These are phyloP conservation scores for Pungitius pungitius DNA, from an alignment of 2,113 vertebrate genomes.

Conservation along the genomic window DNA sequence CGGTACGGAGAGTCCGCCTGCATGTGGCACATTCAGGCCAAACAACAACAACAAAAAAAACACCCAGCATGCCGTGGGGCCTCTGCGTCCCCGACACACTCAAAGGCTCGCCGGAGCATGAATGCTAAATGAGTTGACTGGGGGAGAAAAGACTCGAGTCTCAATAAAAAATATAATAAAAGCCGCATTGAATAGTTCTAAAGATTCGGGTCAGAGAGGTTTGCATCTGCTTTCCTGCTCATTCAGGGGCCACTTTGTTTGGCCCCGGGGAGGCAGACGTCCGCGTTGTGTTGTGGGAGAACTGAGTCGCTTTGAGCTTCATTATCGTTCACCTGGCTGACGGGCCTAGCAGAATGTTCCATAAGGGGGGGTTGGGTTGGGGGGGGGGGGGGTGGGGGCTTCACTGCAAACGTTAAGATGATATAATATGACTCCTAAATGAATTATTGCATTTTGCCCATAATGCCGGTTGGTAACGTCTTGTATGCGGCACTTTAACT, in stretches of 20 bases:
- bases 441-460: not conserved
- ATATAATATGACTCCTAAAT: not conserved
- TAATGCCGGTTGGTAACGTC: not conserved
- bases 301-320: conserved; percentile 26
- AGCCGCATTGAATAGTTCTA: conserved; percentile 36
- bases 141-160: conserved; percentile 50
- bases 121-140: conserved; percentile 63
- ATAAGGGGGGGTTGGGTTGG: too few relatives aligned
- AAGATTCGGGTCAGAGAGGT: conserved; percentile 55
- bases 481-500: not conserved
- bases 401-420: not conserved
- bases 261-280: conserved; percentile 27
- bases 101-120: conserved; percentile 53
- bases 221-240: conserved; percentile 44
- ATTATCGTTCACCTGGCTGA: conserved; percentile 61
- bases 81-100: conserved; percentile 53
- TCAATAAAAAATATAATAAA: conserved; percentile 36
- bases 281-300: conserved; percentile 27
- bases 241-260: conserved; percentile 47
- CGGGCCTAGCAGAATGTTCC: conserved; percentile 4
- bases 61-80: conserved; percentile 50
- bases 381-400: too few relatives aligned
- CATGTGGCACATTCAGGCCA: conserved; percentile 70
- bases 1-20: conserved; percentile 60
- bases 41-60: conserved; percentile 66